Conservation (phyloP, 92 coral and sea anemone species). For the Palythoa grandis region DNA sequence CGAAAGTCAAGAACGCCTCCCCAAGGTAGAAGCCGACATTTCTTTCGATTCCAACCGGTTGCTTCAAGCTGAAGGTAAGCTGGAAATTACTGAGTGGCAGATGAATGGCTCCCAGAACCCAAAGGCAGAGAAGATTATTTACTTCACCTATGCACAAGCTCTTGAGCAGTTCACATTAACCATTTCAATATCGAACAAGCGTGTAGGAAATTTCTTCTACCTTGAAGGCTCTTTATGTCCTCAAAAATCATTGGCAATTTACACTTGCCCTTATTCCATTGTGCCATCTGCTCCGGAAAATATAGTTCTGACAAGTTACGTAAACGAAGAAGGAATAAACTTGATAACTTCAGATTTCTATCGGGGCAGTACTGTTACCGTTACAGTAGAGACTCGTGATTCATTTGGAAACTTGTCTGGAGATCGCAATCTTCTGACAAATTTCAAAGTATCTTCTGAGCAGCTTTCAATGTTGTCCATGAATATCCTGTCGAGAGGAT, state of each 20-base stretch:
- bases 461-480: neutral
- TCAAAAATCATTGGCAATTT: neutral
- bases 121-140: neutral
- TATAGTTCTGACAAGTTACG: neutral
- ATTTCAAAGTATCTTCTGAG: neutral
- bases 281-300: slow-evolving; percentile 16
- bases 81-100: neutral
- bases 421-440: neutral
- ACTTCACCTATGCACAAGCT: neutral
- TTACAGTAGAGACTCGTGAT: neutral
- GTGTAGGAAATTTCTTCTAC: neutral
- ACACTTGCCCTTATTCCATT: neutral
- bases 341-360: neutral
- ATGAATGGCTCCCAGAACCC: neutral
- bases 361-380: slow-evolving; percentile 24
- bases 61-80: neutral
- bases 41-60: neutral
- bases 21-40: neutral
- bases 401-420: slow-evolving; percentile 34
- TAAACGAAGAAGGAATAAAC: neutral
- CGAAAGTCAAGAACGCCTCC: slow-evolving; percentile 20
- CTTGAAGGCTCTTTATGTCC: neutral
- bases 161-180: neutral
- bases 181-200: neutral
- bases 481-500: slow-evolving; percentile 1